phyloP scores from a whole-genome alignment of 2,113 vertebrate genomes.

The Smithornis capensis region DNA sequence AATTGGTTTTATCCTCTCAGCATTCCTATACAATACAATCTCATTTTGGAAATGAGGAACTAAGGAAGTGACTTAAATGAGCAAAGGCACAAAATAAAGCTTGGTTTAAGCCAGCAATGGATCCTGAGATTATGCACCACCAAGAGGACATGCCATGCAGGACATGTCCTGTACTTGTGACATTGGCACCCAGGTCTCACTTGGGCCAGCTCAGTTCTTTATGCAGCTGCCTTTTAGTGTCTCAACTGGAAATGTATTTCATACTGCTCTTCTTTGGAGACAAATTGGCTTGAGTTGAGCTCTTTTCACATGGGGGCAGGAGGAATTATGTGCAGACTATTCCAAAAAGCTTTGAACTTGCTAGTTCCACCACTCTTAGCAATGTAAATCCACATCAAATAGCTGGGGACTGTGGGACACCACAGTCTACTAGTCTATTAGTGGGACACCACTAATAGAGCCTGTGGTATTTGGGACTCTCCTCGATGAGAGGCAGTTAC shows the following conservation, averaged over 20 bases:
- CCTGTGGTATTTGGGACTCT: neutral
- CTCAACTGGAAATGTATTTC: neutral
- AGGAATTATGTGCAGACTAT: neutral
- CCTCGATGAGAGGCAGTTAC: accelerated
- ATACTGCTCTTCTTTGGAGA: neutral
- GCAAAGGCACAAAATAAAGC: neutral
- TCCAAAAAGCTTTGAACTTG: neutral
- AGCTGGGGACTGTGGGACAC: neutral
- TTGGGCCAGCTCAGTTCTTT: neutral
- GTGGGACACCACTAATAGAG: neutral
- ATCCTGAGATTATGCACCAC: neutral
- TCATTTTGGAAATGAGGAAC: neutral
- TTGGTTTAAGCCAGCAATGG: neutral
- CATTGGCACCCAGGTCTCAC: neutral
- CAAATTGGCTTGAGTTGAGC: neutral
- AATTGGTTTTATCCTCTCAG: neutral
- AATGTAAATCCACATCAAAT: neutral
- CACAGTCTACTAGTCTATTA: no score
- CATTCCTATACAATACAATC: neutral
- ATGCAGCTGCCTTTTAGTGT: neutral
- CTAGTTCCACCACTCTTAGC: neutral
- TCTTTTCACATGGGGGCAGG: neutral
- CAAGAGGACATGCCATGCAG: neutral
- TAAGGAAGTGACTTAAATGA: neutral
- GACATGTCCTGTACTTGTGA: neutral